Evolutionary conservation across 2,888 invertebrate genomes (phyloP).

Genomic region (Drosophila koepferae): DNA sequence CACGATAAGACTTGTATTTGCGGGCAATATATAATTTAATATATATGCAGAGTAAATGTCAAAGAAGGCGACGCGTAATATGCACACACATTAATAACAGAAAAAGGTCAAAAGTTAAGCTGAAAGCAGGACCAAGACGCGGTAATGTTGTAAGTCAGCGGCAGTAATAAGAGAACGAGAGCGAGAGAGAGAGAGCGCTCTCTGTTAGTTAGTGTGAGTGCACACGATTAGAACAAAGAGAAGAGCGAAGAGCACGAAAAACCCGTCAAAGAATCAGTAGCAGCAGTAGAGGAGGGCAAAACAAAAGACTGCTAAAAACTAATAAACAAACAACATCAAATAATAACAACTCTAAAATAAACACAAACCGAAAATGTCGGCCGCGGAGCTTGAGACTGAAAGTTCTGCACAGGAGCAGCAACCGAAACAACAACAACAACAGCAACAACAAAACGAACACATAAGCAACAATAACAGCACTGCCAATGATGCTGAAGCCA

Average conservation of each 20-base stretch:
- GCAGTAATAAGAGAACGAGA: conserved; percentile 5
- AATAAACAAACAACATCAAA: conserved; percentile 36
- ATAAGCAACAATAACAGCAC: conserved; percentile 45
- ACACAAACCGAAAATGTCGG: conserved; percentile 56
- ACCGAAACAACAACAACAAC: conserved; percentile 51
- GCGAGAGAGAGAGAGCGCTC: conserved; percentile 3
- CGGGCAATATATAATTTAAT: conserved; percentile 53
- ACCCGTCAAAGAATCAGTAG: conserved; percentile 21
- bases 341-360: conserved; percentile 22
- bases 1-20: conserved; percentile 67
- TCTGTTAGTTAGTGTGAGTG: conserved; percentile 52
- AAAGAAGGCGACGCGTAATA: conserved; percentile 53
- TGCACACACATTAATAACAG: conserved; percentile 69
- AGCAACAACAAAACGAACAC: conserved; percentile 46
- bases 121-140: conserved; percentile 53
- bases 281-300: conserved; percentile 25
- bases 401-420: conserved; percentile 65
- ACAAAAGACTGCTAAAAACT: conserved; percentile 65
- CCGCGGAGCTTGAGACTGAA: conserved; percentile 71
- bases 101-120: conserved; percentile 73
- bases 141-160: conserved; percentile 38
- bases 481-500: conserved; percentile 55
- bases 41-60: conserved; percentile 52
- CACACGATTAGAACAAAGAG: conserved; percentile 56
- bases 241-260: conserved; percentile 59